Evolutionary conservation across 2,113 vertebrate genomes (phyloP).

Genomic region (Nycticryphes semicollaris): DNA sequence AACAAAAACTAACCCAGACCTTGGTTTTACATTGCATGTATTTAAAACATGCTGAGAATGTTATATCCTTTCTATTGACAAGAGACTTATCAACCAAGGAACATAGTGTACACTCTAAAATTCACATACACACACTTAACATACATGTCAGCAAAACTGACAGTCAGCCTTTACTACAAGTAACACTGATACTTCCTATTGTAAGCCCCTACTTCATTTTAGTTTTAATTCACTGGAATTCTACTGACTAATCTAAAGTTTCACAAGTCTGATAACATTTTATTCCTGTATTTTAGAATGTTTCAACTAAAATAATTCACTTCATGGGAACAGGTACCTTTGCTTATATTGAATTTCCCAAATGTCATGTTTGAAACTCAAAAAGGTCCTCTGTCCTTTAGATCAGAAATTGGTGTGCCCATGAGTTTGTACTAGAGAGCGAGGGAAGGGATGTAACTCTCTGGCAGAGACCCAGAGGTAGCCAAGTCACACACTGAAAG

Average conservation of each 20-base stretch:
- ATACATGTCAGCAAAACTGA: neutral
- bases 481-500: neutral
- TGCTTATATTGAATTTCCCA: neutral
- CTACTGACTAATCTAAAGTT: neutral
- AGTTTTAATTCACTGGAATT: neutral
- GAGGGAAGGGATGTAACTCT: neutral
- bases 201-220: neutral
- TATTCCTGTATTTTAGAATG: neutral
- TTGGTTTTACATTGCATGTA: constrained; percentile 5
- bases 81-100: constrained; percentile 19
- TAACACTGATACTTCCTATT: neutral
- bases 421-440: neutral
- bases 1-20: constrained; percentile 22
- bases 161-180: neutral
- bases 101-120: neutral
- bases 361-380: neutral
- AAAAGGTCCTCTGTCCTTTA: neutral
- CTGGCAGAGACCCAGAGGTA: neutral
- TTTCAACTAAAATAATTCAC: neutral
- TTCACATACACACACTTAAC: neutral
- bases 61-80: neutral
- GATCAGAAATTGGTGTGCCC: neutral
- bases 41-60: constrained; percentile 20
- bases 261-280: neutral
- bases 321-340: neutral